Conservation (phyloP, 2,888 invertebrate genomes). For the Drosophila subquinaria region DNA sequence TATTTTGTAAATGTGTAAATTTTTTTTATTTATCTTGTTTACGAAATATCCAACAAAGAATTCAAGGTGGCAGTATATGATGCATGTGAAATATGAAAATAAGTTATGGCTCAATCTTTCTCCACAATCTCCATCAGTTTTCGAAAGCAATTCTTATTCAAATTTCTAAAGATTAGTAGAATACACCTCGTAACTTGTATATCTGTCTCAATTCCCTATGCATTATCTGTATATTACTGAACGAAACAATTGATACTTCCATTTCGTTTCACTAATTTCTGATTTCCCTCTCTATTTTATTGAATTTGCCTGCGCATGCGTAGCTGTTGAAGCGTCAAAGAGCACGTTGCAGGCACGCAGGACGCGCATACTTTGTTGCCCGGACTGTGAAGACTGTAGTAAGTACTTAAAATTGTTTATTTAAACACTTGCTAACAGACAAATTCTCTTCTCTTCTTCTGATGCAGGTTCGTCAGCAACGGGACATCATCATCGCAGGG, state of each 20-base stretch:
- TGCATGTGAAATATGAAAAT: too few relatives aligned
- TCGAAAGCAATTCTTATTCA: background rate
- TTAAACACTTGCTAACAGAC: background rate
- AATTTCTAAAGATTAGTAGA: background rate
- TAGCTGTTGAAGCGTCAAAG: conserved; percentile 59
- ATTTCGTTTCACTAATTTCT: conserved; percentile 12
- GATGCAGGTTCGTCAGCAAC: conserved; percentile 44
- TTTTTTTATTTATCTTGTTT: too few relatives aligned
- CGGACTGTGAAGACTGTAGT: conserved; percentile 83
- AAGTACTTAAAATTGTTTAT: conserved; percentile 47
- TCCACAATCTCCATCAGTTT: background rate
- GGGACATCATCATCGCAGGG: conserved; percentile 36
- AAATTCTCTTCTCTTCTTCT: background rate
- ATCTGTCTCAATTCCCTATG: background rate
- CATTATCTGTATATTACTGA: background rate
- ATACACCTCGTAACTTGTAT: background rate
- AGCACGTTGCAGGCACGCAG: conserved; percentile 49
- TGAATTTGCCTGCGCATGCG: conserved; percentile 29
- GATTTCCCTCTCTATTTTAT: background rate
- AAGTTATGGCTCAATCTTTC: too few relatives aligned
- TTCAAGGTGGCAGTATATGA: background rate
- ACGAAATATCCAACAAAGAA: too few relatives aligned
- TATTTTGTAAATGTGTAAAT: too few relatives aligned
- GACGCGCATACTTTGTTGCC: conserved; percentile 80
- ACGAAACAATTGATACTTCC: background rate